Evolutionary conservation across 2,113 vertebrate genomes (phyloP).

Genomic region (Pandion haliaetus): DNA sequence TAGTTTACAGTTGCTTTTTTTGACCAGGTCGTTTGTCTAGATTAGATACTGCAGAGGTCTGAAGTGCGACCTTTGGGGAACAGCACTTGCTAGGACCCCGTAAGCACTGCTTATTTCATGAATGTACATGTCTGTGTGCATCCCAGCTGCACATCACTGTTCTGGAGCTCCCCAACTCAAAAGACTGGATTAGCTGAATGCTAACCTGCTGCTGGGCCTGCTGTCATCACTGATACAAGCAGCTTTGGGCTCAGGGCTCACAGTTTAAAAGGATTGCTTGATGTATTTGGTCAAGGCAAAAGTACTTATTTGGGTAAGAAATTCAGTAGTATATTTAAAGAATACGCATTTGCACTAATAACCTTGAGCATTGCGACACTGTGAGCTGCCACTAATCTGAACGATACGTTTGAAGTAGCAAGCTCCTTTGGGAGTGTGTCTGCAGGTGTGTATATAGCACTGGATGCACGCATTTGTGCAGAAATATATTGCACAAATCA

Average conservation of each 20-base stretch:
- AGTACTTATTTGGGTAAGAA: neutral
- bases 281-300: neutral
- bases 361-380: neutral
- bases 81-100: neutral
- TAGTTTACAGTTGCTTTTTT: slow-evolving; percentile 26
- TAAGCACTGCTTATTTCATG: neutral
- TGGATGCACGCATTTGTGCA: neutral
- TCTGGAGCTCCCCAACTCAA: neutral
- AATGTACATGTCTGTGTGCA: neutral
- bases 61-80: neutral
- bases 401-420: neutral
- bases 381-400: neutral
- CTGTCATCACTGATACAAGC: neutral
- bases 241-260: neutral
- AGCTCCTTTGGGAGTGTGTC: neutral
- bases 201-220: neutral
- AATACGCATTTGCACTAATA: neutral
- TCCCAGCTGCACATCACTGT: neutral
- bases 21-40: slow-evolving; percentile 73
- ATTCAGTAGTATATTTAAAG: neutral
- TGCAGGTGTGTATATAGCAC: neutral
- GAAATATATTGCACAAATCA: neutral
- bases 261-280: neutral
- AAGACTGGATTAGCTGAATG: neutral
- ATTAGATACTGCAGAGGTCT: slow-evolving; percentile 59